A percentile compares a stretch with the other conserved stretches of the same genome.
Conservation (phyloP, 1,140 invertebrate genomes). For the Hirudo medicinalis region DNA sequence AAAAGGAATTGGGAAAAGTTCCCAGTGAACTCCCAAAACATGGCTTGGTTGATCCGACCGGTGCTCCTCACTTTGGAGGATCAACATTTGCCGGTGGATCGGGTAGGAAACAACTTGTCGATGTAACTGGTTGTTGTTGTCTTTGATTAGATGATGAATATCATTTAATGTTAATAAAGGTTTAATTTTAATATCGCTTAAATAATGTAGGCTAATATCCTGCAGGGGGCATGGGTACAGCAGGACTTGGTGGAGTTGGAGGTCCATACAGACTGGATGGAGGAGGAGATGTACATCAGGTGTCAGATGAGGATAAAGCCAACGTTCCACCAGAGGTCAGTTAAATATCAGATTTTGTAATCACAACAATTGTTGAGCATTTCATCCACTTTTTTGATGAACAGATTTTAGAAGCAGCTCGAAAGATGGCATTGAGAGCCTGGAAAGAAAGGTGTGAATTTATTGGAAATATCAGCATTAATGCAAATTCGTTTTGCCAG, state of each 20-base stretch:
- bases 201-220: not conserved
- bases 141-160: no score
- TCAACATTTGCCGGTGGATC: constrained; percentile 92
- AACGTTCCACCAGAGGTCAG: constrained; percentile 63
- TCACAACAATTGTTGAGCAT: not conserved
- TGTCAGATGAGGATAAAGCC: constrained; percentile 75
- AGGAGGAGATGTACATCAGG: constrained; percentile 80
- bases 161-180: no score
- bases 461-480: no score
- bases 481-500: no score
- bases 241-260: constrained; percentile 51
- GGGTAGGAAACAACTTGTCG: constrained; percentile 48
- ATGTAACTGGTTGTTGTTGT: no score
- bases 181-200: no score
- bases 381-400: no score
- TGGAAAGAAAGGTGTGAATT: constrained; percentile 56
- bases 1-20: constrained; percentile 26
- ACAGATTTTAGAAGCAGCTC: constrained; percentile 63
- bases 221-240: constrained; percentile 59
- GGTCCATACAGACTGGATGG: constrained; percentile 52
- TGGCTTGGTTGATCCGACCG: constrained; percentile 72
- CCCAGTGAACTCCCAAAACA: constrained; percentile 62
- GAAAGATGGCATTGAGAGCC: constrained; percentile 79
- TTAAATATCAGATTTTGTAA: not conserved
- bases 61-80: constrained; percentile 81